Conservation (phyloP, 2,113 vertebrate species). For the Bothrops jararaca region DNA sequence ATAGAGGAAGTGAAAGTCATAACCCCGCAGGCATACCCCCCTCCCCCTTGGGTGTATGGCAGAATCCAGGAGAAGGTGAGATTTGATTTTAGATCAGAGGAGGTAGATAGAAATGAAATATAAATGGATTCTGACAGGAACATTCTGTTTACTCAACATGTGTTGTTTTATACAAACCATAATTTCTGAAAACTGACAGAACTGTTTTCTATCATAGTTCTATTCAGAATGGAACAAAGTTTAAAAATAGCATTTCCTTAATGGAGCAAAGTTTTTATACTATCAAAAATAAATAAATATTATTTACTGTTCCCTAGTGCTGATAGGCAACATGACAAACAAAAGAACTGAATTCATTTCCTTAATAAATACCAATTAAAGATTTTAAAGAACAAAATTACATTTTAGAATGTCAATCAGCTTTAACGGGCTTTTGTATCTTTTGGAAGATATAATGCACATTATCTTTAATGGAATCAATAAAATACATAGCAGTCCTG, state of each 20-base stretch:
- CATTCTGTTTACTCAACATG: not conserved
- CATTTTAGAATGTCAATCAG: not conserved
- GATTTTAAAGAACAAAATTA: not conserved
- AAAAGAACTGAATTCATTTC: not conserved
- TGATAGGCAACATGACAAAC: not conserved
- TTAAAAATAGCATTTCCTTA: not conserved
- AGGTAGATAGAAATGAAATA: no score
- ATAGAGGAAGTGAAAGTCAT: no score
- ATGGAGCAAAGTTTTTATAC: not conserved
- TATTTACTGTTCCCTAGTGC: constrained; percentile 55
- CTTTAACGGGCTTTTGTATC: not conserved
- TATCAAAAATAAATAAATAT: not conserved
- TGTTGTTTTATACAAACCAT: not conserved
- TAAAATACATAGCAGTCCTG: not conserved
- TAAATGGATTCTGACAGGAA: no score
- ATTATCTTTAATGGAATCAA: not conserved
- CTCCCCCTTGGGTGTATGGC: no score
- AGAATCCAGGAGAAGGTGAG: no score
- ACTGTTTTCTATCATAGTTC: not conserved
- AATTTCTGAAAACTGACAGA: not conserved
- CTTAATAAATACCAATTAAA: not conserved
- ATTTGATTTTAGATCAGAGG: no score
- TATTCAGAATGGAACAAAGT: not conserved
- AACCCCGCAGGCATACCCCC: no score
- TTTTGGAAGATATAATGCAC: not conserved